These are phyloP conservation scores for Hybos culiciformis DNA, from an alignment of 2,888 invertebrate genomes.

Conservation along the genomic window DNA sequence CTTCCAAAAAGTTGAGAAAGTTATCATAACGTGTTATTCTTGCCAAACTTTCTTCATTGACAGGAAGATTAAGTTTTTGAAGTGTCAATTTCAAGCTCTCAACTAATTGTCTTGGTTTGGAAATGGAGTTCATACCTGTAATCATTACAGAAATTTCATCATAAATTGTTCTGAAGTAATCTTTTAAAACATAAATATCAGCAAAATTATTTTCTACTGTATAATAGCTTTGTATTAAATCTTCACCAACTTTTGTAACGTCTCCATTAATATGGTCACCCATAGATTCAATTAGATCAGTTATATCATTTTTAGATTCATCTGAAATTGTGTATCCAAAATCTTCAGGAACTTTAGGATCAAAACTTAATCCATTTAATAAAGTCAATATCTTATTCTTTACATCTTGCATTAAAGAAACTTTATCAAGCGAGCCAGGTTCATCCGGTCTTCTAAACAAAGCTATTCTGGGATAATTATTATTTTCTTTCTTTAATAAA, in stretches of 20 bases:
- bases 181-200: no score
- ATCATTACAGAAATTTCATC: no score
- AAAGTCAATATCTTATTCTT: neutral
- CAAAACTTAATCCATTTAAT: neutral
- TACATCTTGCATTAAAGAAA: neutral
- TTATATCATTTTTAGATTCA: conserved; percentile 4
- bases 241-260: no score
- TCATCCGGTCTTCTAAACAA: neutral
- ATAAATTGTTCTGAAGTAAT: no score
- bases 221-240: no score
- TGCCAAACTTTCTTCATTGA: no score
- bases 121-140: no score
- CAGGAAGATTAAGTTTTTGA: no score
- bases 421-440: neutral
- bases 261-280: neutral
- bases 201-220: no score
- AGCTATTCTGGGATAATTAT: neutral
- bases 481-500: neutral
- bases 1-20: neutral
- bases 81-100: no score
- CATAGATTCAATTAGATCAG: neutral
- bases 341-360: neutral
- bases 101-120: no score
- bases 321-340: conserved; percentile 7
- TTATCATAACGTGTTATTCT: neutral